phyloP scores from a whole-genome alignment of 2,797 vertebrate species.

The Crypturellus tataupa region DNA sequence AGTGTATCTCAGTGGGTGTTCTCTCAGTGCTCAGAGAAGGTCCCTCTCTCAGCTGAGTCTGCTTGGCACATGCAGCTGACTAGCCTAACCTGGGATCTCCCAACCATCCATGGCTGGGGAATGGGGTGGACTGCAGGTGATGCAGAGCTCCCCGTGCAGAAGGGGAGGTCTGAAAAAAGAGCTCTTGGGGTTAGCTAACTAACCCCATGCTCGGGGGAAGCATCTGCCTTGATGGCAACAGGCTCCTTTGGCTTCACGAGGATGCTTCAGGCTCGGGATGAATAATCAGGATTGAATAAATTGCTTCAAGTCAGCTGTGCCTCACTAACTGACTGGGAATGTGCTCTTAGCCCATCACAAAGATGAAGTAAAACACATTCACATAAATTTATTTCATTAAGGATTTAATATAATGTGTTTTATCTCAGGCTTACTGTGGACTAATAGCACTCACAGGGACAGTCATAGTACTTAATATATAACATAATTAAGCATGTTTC shows the following conservation, averaged over 20 bases:
- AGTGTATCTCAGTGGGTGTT: too few relatives aligned
- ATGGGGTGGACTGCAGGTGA: not conserved
- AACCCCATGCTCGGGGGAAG: not conserved
- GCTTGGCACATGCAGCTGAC: not conserved
- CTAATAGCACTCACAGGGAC: conserved; percentile 16
- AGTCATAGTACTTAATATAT: not conserved
- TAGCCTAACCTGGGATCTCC: not conserved
- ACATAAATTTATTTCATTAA: conserved; percentile 11
- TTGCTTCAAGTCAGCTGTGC: not conserved
- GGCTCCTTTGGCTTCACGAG: not conserved
- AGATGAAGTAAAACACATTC: not conserved
- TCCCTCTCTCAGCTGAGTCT: not conserved
- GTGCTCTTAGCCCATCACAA: not conserved
- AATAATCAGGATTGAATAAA: not conserved
- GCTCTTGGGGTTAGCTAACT: not conserved
- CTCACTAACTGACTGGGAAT: not conserved
- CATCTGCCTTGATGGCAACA: not conserved
- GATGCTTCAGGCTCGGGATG: not conserved
- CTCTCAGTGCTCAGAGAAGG: too few relatives aligned
- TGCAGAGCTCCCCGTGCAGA: not conserved
- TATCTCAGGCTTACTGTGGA: not conserved
- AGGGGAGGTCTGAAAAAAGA: not conserved
- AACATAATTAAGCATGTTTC: not conserved
- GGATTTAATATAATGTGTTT: not conserved
- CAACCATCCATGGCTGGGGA: not conserved